A percentile compares a stretch with the other conserved stretches of the same genome.
phyloP scores from a whole-genome alignment of 2,113 vertebrate genomes.

The Dipodomys merriami region DNA sequence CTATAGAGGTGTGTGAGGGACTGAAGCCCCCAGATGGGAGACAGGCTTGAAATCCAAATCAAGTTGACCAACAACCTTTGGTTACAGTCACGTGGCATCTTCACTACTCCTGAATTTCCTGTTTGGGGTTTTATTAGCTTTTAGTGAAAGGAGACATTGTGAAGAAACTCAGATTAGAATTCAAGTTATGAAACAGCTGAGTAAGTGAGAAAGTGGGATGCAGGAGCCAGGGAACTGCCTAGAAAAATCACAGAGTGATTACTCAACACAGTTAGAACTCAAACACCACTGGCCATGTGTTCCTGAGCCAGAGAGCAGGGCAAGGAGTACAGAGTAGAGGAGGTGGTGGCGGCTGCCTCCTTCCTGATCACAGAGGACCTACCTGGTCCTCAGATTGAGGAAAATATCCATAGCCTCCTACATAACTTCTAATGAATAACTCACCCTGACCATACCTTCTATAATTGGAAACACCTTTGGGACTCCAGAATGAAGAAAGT shows the following conservation, averaged over 20 bases:
- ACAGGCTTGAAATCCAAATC: constrained; percentile 57
- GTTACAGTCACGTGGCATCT: constrained; percentile 63
- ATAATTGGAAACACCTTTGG: constrained; percentile 62
- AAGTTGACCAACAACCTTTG: constrained; percentile 61
- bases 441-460: background rate
- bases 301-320: background rate
- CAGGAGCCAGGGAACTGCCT: background rate
- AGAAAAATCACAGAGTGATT: constrained; percentile 7
- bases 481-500: background rate
- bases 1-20: background rate
- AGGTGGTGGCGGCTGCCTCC: background rate
- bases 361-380: background rate
- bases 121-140: constrained; percentile 76
- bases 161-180: constrained; percentile 74
- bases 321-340: background rate
- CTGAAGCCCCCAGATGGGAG: constrained; percentile 53
- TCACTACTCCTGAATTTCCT: constrained; percentile 65
- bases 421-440: constrained; percentile 32
- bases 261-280: background rate
- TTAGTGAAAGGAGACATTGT: constrained; percentile 79
- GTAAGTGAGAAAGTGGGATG: constrained; percentile 40
- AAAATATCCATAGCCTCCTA: constrained; percentile 56
- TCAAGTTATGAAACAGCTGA: constrained; percentile 61
- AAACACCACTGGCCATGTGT: background rate
- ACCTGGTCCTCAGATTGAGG: background rate